Conservation (phyloP, 2,888 invertebrate species). For the Conomelus anceps region DNA sequence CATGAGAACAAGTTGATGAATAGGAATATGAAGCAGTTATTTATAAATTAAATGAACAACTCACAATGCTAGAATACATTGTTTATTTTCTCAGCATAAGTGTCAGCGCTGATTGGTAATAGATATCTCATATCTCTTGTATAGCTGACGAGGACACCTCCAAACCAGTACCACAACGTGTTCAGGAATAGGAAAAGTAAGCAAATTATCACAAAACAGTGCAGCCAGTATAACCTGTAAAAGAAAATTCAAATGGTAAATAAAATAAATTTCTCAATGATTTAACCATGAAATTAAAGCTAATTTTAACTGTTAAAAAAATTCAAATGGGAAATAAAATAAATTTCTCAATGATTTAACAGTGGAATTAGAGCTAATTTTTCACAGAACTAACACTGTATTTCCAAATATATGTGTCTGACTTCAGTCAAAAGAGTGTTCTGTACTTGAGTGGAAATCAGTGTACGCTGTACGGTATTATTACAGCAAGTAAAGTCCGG, state of each 20-base stretch:
- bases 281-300: too few species aligned
- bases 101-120: not conserved
- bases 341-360: too few species aligned
- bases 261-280: not conserved
- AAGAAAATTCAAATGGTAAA: not conserved
- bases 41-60: not conserved
- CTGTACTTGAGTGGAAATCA: too few species aligned
- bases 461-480: too few species aligned
- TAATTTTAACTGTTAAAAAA: too few species aligned
- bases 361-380: too few species aligned
- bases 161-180: not conserved
- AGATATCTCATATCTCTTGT: not conserved
- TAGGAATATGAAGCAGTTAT: not conserved
- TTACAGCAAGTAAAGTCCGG: too few species aligned
- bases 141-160: not conserved
- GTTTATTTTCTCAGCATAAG: not conserved
- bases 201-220: not conserved
- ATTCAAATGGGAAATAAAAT: too few species aligned
- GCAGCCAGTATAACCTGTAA: constrained; percentile 2
- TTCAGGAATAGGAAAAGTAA: not conserved
- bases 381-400: too few species aligned
- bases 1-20: not conserved
- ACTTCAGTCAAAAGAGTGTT: too few species aligned
- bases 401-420: too few species aligned
- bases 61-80: not conserved